A percentile compares a stretch with the other conserved stretches of the same genome.
phyloP scores from a whole-genome alignment of 2,113 vertebrate species.

The Ginglymostoma cirratum region DNA sequence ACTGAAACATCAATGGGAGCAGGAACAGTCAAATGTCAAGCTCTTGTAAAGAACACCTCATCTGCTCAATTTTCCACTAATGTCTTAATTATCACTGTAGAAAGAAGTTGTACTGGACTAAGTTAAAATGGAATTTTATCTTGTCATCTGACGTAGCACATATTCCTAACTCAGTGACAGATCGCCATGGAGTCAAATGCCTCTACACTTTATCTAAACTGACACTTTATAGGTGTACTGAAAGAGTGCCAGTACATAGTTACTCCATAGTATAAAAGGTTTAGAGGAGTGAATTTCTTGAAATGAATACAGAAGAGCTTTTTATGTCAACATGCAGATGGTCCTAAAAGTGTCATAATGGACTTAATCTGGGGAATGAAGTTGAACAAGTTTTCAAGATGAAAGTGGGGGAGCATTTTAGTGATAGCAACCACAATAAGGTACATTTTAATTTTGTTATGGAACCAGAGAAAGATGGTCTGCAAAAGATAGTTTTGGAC shows the following conservation, averaged over 20 bases:
- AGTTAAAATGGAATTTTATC: not conserved
- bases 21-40: not conserved
- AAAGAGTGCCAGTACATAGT: not conserved
- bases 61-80: not conserved
- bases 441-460: no score
- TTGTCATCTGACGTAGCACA: not conserved
- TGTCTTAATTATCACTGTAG: not conserved
- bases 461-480: no score
- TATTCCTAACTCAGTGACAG: not conserved
- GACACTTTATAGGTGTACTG: not conserved
- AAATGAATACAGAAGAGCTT: no score
- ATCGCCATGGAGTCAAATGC: not conserved
- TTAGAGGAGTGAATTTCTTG: no score
- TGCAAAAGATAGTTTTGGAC: no score
- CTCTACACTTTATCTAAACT: not conserved
- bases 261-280: no score
- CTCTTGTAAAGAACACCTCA: not conserved
- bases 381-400: no score
- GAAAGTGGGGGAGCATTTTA: no score
- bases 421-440: no score
- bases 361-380: no score
- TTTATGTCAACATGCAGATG: no score
- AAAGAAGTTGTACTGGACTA: not conserved
- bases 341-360: no score
- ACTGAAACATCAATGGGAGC: not conserved